Evolutionary conservation across 2,113 vertebrate species (phyloP), one percentile per base, ranked within the genome.

Genomic region (Bombycilla garrulus): DNA sequence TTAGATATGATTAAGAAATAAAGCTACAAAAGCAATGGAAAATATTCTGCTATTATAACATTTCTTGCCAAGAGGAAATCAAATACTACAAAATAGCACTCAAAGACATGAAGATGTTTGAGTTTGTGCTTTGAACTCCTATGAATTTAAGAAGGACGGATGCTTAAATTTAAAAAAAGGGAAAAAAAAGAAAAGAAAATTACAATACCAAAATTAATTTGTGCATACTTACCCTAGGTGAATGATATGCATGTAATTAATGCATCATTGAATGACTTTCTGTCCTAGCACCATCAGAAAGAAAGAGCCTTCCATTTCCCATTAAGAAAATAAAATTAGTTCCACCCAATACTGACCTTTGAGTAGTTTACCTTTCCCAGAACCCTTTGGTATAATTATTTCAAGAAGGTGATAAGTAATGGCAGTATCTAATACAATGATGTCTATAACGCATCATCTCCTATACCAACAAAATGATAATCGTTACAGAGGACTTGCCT

Each of bases 401-500:
- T 92, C 60, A 92, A 85, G 62, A 71, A 54, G n/a, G 29, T 72
- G 61, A 93, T 65, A 88, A 87, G 44, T 62, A 93, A 94, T 58
- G 38, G 40, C 28, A 54, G 24, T 8, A 72, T 60, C 44, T 53
- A 69, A 67, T 64, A 17, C 25, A 56, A 33, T 31, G 31, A 61
- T 44, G 48, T 73, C 70, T 57, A 48, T 73, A 65, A 36, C 0
- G 1, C 61, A 77, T 69, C 48, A 93, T 57, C 35, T 69, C 77
- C 70, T 42, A 42, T 28, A 71, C 31, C 51, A 74, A 64, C 70
- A 74, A 47, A 92, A 79, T 7, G 2, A 62, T 87, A 78, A 87
- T 83, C 50, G 3, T 76, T 76, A 65, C 44, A 47, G 71, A 80
- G 57, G 76, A 90, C 45, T 72, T 40, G 29, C 44, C 54, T 84